phyloP scores from a whole-genome alignment of 2,113 vertebrate species.

The Puma concolor region DNA sequence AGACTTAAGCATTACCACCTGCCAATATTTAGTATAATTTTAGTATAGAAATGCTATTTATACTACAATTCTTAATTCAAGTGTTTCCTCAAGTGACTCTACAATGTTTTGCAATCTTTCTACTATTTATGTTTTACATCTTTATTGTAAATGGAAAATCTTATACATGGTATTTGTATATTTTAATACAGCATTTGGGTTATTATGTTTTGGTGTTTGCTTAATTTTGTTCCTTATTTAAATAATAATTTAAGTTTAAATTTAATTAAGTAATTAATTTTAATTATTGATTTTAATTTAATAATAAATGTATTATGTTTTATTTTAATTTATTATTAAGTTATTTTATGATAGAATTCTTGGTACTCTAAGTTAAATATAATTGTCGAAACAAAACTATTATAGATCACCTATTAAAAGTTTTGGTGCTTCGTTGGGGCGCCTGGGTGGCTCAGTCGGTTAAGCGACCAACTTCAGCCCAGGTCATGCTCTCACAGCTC shows the following conservation, averaged over 20 bases:
- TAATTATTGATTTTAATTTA: background rate
- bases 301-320: background rate
- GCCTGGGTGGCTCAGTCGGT: too few species aligned
- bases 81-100: background rate
- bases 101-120: background rate
- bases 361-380: background rate
- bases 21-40: background rate
- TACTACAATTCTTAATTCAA: background rate
- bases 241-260: background rate
- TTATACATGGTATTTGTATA: background rate
- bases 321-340: background rate
- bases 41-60: background rate
- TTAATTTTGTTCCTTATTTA: background rate
- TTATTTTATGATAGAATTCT: background rate
- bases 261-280: background rate
- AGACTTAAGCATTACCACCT: background rate
- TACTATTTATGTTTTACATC: background rate
- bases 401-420: background rate
- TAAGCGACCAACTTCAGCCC: too few species aligned
- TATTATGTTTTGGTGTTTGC: background rate
- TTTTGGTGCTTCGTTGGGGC: background rate
- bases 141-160: background rate
- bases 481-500: too few species aligned
- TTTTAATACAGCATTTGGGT: background rate
- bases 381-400: background rate